Conservation (phyloP, 2,113 vertebrate species). For the Anseranas semipalmata region DNA sequence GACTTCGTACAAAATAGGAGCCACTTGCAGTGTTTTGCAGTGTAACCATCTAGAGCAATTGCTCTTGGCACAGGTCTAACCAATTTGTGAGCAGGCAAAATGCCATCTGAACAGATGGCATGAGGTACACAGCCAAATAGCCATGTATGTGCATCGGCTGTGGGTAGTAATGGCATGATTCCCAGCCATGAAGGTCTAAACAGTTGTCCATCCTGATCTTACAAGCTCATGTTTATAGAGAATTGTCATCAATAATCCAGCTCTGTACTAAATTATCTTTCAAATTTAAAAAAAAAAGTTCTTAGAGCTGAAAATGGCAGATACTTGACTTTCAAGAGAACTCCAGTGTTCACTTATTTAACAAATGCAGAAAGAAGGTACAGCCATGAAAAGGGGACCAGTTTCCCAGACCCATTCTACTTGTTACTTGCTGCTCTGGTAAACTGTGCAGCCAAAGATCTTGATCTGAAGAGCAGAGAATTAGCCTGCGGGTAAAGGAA, state of each 20-base stretch:
- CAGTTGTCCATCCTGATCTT: constrained; percentile 79
- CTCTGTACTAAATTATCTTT: constrained; percentile 52
- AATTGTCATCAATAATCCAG: constrained; percentile 72
- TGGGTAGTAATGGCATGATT: constrained; percentile 80
- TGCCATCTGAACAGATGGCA: constrained; percentile 80
- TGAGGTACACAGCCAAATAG: constrained; percentile 77
- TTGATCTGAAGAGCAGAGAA: not conserved
- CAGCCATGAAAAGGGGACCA: not conserved
- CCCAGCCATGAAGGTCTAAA: constrained; percentile 81
- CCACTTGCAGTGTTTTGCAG: constrained; percentile 68
- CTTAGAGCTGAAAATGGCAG: not conserved
- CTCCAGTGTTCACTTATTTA: not conserved
- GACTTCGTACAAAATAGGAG: constrained; percentile 41
- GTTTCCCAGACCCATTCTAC: not conserved
- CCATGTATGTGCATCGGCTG: constrained; percentile 80
- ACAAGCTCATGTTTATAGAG: constrained; percentile 67
- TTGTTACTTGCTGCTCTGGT: not conserved
- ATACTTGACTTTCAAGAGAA: constrained; percentile 1
- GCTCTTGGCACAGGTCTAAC: constrained; percentile 78
- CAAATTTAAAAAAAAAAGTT: constrained; percentile 28
- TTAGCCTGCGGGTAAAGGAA: not conserved
- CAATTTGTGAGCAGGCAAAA: constrained; percentile 77
- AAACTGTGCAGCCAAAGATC: not conserved
- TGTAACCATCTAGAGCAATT: constrained; percentile 76
- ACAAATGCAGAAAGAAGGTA: not conserved